Conservation (phyloP, 1,140 invertebrate species). For the Linepithema humile region DNA sequence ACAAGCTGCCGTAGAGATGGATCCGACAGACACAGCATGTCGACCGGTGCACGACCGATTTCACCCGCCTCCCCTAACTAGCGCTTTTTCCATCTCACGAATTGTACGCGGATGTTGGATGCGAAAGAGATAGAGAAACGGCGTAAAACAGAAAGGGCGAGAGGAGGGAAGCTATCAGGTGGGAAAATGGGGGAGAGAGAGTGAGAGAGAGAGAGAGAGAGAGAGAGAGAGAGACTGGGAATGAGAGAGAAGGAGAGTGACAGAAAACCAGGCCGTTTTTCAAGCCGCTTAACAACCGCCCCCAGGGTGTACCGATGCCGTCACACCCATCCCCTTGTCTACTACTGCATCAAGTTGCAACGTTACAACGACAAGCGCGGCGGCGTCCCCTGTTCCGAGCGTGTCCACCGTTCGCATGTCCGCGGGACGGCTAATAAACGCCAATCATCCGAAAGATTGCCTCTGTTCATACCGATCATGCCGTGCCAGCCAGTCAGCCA, state of each 20-base stretch:
- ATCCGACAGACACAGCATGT: conserved; percentile 21
- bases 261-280: conserved; percentile 44
- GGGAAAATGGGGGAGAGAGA: no score
- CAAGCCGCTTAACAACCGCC: conserved; percentile 60
- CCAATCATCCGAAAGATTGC: conserved; percentile 59
- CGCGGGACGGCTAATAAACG: conserved; percentile 47
- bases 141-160: background rate
- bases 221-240: background rate
- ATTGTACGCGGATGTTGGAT: conserved; percentile 32
- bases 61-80: conserved; percentile 40
- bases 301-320: conserved; percentile 23
- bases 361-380: conserved; percentile 21
- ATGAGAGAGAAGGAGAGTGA: background rate
- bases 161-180: background rate
- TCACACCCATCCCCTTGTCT: conserved; percentile 16
- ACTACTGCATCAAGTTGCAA: conserved; percentile 39
- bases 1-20: conserved; percentile 25
- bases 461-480: conserved; percentile 30
- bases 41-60: conserved; percentile 20
- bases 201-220: background rate
- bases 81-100: conserved; percentile 41
- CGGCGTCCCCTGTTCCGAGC: conserved; percentile 41
- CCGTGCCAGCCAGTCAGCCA: background rate
- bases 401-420: conserved; percentile 38
- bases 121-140: conserved; percentile 12